Evolutionary conservation across 2,888 invertebrate genomes (phyloP).

Genomic region (Colletes collaris): DNA sequence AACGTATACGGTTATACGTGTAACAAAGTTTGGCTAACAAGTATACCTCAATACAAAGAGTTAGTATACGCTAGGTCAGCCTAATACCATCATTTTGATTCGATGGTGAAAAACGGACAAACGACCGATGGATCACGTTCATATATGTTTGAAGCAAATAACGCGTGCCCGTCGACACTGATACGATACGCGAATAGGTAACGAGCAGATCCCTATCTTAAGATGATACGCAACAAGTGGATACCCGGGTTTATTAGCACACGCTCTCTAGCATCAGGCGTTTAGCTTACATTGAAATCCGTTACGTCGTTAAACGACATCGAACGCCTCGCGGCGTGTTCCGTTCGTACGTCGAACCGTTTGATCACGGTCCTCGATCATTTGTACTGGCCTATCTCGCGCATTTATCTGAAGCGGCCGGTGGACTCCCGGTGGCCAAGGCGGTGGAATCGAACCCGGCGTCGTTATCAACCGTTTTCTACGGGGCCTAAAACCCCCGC

Average conservation of each 20-base stretch:
- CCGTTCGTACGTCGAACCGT: conserved; percentile 16
- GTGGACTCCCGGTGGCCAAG: background rate
- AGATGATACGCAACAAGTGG: background rate
- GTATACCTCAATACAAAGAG: too few species aligned
- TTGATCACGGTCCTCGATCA: conserved; percentile 35
- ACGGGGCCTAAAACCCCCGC: conserved; percentile 2
- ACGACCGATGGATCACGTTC: too few species aligned
- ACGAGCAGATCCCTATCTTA: too few species aligned
- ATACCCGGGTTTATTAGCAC: background rate
- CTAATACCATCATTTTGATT: too few species aligned
- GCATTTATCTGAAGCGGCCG: conserved; percentile 50
- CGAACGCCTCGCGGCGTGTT: conserved; percentile 16
- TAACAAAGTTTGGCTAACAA: too few species aligned
- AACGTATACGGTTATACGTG: too few species aligned
- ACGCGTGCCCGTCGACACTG: too few species aligned
- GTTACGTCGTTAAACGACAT: conserved; percentile 32
- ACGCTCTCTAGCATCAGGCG: background rate
- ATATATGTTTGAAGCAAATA: too few species aligned
- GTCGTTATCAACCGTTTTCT: conserved; percentile 30
- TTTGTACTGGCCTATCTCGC: conserved; percentile 41
- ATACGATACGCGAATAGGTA: too few species aligned
- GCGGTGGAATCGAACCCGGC: conserved; percentile 30
- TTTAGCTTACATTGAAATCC: conserved; percentile 13
- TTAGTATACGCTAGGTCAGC: too few species aligned
- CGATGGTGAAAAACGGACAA: too few species aligned